These are phyloP conservation scores for Esox masquinongy DNA, from an alignment of 2,797 vertebrate species.

Conservation along the genomic window DNA sequence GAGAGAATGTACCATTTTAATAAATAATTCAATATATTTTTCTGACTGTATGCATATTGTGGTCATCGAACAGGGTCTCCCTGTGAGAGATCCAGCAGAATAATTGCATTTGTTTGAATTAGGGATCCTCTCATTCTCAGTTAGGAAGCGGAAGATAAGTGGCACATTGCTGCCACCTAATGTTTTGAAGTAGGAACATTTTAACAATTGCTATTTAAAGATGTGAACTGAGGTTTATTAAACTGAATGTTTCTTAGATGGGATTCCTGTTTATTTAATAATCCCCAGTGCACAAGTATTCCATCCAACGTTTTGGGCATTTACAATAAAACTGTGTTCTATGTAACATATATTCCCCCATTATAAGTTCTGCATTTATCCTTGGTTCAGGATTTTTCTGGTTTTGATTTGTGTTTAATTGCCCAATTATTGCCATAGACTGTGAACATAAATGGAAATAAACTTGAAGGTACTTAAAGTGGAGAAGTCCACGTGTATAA, in stretches of 20 bases:
- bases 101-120: not conserved
- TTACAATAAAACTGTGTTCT: not conserved
- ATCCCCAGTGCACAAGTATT: not conserved
- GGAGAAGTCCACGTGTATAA: conserved; percentile 1
- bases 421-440: conserved; percentile 12
- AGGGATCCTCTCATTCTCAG: not conserved
- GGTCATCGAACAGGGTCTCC: not conserved
- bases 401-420: conserved; percentile 24
- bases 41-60: conserved; percentile 3
- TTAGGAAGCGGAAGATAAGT: not conserved
- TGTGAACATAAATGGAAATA: conserved; percentile 36
- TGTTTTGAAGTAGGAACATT: conserved; percentile 37
- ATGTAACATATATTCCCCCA: not conserved
- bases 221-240: not conserved
- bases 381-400: not conserved
- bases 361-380: not conserved
- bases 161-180: conserved; percentile 67
- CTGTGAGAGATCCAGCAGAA: conserved; percentile 10
- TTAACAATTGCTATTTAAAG: conserved; percentile 7
- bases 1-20: conserved; percentile 7
- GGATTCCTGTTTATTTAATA: not conserved
- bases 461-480: conserved; percentile 53
- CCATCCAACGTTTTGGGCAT: not conserved
- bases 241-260: not conserved
- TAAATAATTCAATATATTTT: not conserved